A percentile compares a stretch with the other conserved stretches of the same genome.
Evolutionary conservation across 2,888 invertebrate species (phyloP).

Genomic region (Acrobasis suavella): DNA sequence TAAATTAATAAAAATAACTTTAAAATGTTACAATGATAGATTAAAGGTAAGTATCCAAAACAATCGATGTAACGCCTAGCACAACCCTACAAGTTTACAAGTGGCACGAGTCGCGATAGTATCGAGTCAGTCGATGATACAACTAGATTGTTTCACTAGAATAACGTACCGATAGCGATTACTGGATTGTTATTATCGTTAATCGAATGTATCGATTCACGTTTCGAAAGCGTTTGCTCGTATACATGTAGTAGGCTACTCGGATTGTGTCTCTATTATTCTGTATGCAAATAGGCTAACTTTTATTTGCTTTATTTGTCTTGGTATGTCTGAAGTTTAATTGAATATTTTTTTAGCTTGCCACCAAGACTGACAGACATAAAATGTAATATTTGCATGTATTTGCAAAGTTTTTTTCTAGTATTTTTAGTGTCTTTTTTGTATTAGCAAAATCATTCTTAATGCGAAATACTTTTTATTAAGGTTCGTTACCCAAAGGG

Average conservation of each 20-base stretch:
- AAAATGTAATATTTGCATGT: too few species aligned
- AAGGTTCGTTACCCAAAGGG: too few species aligned
- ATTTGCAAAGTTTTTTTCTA: too few species aligned
- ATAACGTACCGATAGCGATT: conserved; percentile 55
- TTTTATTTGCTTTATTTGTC: not conserved
- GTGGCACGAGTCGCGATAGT: conserved; percentile 77
- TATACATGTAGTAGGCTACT: conserved; percentile 11
- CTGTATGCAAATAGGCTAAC: conserved; percentile 9
- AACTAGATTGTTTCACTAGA: conserved; percentile 76
- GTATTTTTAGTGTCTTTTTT: too few species aligned
- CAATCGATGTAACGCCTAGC: conserved; percentile 7
- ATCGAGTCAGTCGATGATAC: conserved; percentile 75
- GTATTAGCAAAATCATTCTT: too few species aligned
- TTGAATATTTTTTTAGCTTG: too few species aligned
- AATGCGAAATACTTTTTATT: too few species aligned
- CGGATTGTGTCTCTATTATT: conserved; percentile 18
- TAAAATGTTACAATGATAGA: not conserved
- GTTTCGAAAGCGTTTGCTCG: conserved; percentile 39
- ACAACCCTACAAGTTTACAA: conserved; percentile 68
- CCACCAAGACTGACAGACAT: too few species aligned
- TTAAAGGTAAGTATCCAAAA: conserved; percentile 17
- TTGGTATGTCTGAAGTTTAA: too few species aligned
- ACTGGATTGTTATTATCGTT: conserved; percentile 56
- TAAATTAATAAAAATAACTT: too few species aligned
- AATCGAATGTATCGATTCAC: conserved; percentile 61